Evolutionary conservation across 2,797 vertebrate genomes (phyloP), one percentile per base, ranked within the genome.

Genomic region (Crax fasciolata): DNA sequence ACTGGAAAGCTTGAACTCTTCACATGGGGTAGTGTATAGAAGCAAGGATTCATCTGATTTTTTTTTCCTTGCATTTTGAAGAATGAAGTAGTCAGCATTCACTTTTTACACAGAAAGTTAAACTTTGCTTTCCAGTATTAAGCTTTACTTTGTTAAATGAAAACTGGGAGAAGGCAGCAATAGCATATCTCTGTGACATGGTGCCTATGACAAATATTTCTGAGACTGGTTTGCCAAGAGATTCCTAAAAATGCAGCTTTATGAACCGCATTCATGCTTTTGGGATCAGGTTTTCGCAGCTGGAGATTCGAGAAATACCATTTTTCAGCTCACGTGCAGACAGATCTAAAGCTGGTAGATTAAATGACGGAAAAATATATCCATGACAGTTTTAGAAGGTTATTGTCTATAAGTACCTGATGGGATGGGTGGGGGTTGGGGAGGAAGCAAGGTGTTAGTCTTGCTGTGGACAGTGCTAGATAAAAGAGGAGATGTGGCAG

Each of bases 381-480:
- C 21, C 57, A 68, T 57, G 39, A 84, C 4, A 97, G 89, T 62
- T 83, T 72, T 46, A 95, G 55, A 87, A 93, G 92, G 62, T 89
- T 93, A 70, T 84, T 89, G 18, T 91, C 95, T 91, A 18, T 71
- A 92, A 97, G 96, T 99, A 99, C 99, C 99, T 99, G 99, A 98
- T 94, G 99, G 98, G 83, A 99, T 97, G 98, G 99, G 99, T 98
- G 99, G 99, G 98, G 99, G 98, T 96, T 98, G 99, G 98, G 99
- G 99, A 99, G 99, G 98, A 97, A 99, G 99, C 97, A 99, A 99
- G 97, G 98, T 98, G 98, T 99, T 99, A 99, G 98, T 98, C 99
- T 99, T 99, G 99, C 98, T 98, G 98, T 98, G 98, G 97, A 95
- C 97, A 97, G 98, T 97, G 98, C 97, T 98, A 98, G 98, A 96